Conservation (phyloP, 1,140 invertebrate genomes). For the Drosophila bocqueti region DNA sequence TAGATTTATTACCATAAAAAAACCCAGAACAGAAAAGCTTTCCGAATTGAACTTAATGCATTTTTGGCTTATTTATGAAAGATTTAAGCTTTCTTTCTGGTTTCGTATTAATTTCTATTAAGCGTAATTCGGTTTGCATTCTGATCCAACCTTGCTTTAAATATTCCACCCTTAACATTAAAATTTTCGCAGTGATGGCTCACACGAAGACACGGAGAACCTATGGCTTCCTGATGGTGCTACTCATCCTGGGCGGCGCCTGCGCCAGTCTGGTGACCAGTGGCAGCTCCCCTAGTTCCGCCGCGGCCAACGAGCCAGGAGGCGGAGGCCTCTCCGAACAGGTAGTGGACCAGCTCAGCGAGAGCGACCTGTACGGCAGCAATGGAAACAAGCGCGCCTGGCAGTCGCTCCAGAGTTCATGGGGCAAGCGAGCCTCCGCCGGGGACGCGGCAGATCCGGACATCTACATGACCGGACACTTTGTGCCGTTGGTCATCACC, state of each 20-base stretch:
- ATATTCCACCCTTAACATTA: background rate
- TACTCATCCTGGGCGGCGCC: slow-evolving; percentile 50
- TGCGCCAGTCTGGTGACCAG: slow-evolving; percentile 33
- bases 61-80: too few relatives aligned
- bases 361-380: slow-evolving; percentile 59
- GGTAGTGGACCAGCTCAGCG: slow-evolving; percentile 65
- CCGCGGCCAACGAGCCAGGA: slow-evolving; percentile 44
- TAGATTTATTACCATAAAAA: too few relatives aligned
- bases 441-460: slow-evolving; percentile 33
- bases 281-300: slow-evolving; percentile 11
- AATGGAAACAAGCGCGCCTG: slow-evolving; percentile 87
- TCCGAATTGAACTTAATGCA: too few relatives aligned
- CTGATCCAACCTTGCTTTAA: background rate
- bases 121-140: too few relatives aligned
- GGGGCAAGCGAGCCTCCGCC: slow-evolving; percentile 86
- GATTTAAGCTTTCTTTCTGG: too few relatives aligned
- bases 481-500: slow-evolving; percentile 75
- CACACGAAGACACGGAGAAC: slow-evolving; percentile 23
- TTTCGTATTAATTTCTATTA: background rate
- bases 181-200: slow-evolving; percentile 49
- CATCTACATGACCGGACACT: slow-evolving; percentile 75
- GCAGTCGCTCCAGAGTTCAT: slow-evolving; percentile 87
- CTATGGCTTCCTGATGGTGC: slow-evolving; percentile 37
- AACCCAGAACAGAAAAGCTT: too few relatives aligned
- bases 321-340: slow-evolving; percentile 64